phyloP scores from a whole-genome alignment of 2,797 vertebrate species.

The Neosilurus hyrtlii region DNA sequence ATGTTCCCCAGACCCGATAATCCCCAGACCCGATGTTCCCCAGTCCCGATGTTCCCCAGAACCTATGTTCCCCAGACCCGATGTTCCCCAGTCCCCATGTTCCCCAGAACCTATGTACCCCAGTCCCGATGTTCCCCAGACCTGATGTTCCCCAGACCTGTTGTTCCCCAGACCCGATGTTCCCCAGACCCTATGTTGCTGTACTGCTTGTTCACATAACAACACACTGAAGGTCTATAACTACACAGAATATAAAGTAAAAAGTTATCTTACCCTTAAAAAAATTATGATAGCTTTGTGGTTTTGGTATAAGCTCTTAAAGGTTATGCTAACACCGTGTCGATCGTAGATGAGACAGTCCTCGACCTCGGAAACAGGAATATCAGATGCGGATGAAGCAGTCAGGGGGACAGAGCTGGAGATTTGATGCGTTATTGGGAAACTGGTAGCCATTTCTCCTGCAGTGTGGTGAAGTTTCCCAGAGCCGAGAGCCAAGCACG shows the following conservation, averaged over 20 bases:
- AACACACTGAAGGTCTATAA: neutral
- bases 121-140: no score
- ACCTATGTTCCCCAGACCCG: no score
- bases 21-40: no score
- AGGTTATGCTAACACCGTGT: conserved; percentile 66
- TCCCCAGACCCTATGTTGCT: no score
- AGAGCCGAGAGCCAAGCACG: conserved; percentile 38
- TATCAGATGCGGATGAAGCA: neutral
- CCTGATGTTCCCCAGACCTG: no score
- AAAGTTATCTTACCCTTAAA: conserved; percentile 79
- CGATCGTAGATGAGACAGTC: conserved; percentile 74
- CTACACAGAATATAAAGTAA: neutral
- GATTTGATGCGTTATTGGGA: conserved; percentile 77
- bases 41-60: no score
- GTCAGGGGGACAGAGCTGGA: conserved; percentile 34
- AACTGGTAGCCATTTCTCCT: conserved; percentile 65
- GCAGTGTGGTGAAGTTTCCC: conserved; percentile 34
- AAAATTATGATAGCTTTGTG: conserved; percentile 83
- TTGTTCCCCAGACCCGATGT: no score
- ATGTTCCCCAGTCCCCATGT: no score
- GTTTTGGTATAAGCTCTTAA: conserved; percentile 76
- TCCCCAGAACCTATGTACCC: no score
- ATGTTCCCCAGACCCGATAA: no score
- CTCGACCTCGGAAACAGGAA: conserved; percentile 65
- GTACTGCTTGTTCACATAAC: neutral